Conservation (phyloP, 2,888 invertebrate species). For the Cremastinae sp. region DNA sequence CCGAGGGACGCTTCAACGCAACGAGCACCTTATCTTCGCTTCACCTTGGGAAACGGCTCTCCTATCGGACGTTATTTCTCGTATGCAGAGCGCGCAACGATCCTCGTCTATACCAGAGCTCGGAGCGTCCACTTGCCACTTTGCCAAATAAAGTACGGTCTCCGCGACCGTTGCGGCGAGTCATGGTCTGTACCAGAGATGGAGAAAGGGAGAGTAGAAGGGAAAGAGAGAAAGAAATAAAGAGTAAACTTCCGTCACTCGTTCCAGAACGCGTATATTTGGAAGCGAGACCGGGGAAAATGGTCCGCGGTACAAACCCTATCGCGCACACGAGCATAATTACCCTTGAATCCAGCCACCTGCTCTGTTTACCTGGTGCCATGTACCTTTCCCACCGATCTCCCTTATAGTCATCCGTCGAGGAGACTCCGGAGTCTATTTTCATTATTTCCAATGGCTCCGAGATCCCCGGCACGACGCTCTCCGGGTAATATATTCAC, state of each 20-base stretch:
- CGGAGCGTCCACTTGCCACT: slow-evolving; percentile 37
- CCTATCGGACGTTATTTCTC: slow-evolving; percentile 71
- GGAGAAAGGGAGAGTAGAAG: slow-evolving; percentile 19
- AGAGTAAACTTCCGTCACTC: slow-evolving; percentile 40
- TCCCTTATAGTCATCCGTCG: not conserved
- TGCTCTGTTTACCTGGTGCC: slow-evolving; percentile 45
- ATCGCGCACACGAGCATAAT: slow-evolving; percentile 64
- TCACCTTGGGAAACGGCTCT: slow-evolving; percentile 73
- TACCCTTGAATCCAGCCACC: slow-evolving; percentile 59
- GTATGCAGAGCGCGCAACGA: slow-evolving; percentile 41
- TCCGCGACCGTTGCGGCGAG: slow-evolving; percentile 35
- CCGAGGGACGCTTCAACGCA: slow-evolving; percentile 78
- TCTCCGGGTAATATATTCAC: not conserved
- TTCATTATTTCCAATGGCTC: not conserved
- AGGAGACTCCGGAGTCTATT: not conserved
- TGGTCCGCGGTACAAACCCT: slow-evolving; percentile 25
- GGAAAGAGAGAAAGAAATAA: slow-evolving; percentile 22
- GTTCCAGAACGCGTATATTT: slow-evolving; percentile 23
- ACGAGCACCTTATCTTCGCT: slow-evolving; percentile 79
- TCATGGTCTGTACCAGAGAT: slow-evolving; percentile 39
- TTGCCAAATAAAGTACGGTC: slow-evolving; percentile 67
- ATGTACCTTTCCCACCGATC: not conserved
- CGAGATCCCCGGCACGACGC: not conserved
- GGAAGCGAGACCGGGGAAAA: slow-evolving; percentile 28
- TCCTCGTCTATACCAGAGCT: slow-evolving; percentile 22